Evolutionary conservation across 2,888 invertebrate genomes (phyloP).

Genomic region (Sesia bembeciformis): DNA sequence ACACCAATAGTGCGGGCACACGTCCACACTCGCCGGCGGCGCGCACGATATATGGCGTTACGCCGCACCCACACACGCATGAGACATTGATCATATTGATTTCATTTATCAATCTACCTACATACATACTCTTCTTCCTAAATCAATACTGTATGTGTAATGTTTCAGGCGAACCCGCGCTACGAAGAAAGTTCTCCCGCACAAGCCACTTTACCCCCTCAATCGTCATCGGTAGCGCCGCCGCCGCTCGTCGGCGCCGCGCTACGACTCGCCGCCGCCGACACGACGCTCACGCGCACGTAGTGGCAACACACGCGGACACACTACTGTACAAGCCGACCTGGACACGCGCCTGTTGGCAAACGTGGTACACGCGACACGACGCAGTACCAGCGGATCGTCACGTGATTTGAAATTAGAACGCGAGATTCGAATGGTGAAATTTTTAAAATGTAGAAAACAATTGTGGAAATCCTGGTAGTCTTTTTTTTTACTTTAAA

Average conservation of each 20-base stretch:
- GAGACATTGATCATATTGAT: not conserved
- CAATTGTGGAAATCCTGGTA: too few relatives aligned
- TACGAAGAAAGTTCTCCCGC: slow-evolving; percentile 63
- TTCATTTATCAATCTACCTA: not conserved
- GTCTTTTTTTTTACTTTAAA: too few relatives aligned
- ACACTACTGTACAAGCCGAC: slow-evolving; percentile 3
- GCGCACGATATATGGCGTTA: too few relatives aligned
- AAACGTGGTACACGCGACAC: not conserved
- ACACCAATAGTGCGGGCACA: too few relatives aligned
- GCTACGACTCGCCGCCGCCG: slow-evolving; percentile 48
- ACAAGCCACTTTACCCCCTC: slow-evolving; percentile 8
- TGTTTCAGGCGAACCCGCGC: slow-evolving; percentile 18
- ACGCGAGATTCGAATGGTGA: too few relatives aligned
- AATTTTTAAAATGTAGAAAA: not conserved
- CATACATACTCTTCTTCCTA: not conserved
- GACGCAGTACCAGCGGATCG: not conserved
- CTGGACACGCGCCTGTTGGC: not conserved
- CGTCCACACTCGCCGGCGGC: too few relatives aligned
- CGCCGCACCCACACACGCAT: too few relatives aligned
- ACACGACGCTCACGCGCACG: slow-evolving; percentile 22
- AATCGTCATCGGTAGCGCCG: slow-evolving; percentile 17
- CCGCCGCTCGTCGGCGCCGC: slow-evolving; percentile 36
- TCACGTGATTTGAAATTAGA: not conserved
- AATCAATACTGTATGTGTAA: not conserved
- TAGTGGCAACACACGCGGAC: slow-evolving; percentile 17